Evolutionary conservation across 2,888 invertebrate genomes (phyloP), one percentile per base, ranked within the genome.

Genomic region (Anthophora plumipes): DNA sequence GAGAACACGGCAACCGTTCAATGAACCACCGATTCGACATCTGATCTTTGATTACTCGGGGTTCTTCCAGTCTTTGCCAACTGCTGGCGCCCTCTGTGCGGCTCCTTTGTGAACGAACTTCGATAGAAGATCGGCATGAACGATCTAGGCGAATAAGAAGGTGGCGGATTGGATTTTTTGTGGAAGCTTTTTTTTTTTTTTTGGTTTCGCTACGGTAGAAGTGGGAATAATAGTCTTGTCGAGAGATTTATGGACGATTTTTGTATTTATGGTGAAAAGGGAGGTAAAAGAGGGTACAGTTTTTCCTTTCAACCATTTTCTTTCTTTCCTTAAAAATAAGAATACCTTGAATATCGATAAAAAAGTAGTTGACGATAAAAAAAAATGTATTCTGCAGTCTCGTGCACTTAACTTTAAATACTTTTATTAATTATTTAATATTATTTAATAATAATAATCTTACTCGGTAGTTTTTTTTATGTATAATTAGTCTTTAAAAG

Each of bases 11-110:
- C 46, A 50, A 12, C 41, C 57, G 57, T 66, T 74, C 64, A 46
- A 71, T 57, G 69, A 76, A 59, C 52, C 48, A 68, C 59, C 57
- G 69, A 55, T 70, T 55, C 52, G 55, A 77, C 72, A 69, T 85
- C 52, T 52, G 82, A 84, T 75, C 82, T 72, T 70, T 85, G 72
- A 85, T 84, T 82, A 85, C 43, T 55, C 54, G 61, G 31, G 52
- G 50, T 64, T 9, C 22, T 39, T 39, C 1, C 20, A 31, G 20
- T 52, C 60, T 64, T 74, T 74, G 31, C n/a, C 55, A 46, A n/a
- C n/a, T 1, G n/a, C 11, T 31, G 31, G n/a, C 55, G 73, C 43
- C 37, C 31, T 50, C 48, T 43, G 17, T 12, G 25, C 22, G 20
- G 37, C 0, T 39, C n/a, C 50, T 54, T 46, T 46, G 54, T 61